phyloP scores from a whole-genome alignment of 2,888 invertebrate species.

The Gasteruption jaculator region DNA sequence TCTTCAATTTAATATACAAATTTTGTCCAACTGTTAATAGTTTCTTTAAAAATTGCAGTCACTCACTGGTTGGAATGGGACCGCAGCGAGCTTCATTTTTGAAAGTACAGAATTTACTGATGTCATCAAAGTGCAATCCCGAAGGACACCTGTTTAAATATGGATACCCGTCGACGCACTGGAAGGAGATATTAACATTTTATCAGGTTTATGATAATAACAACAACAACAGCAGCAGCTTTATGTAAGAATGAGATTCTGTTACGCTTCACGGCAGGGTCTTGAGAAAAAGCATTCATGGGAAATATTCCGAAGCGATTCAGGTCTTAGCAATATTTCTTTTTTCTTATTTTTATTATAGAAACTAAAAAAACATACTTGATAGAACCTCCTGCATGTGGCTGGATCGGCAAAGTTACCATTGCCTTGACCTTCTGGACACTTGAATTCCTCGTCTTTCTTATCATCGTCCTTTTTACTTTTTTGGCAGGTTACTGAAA shows the following conservation, averaged over 20 bases:
- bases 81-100: slow-evolving; percentile 87
- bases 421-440: slow-evolving; percentile 79
- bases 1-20: slow-evolving; percentile 22
- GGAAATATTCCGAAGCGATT: too few species aligned
- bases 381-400: slow-evolving; percentile 84
- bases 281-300: too few species aligned
- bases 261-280: slow-evolving; percentile 3
- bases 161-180: slow-evolving; percentile 89
- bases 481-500: slow-evolving; percentile 52
- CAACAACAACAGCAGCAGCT: too few species aligned
- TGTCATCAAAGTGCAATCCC: slow-evolving; percentile 84
- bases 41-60: slow-evolving; percentile 12
- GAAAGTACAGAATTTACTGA: slow-evolving; percentile 86
- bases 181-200: too few species aligned
- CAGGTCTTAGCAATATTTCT: neutral
- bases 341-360: slow-evolving; percentile 7
- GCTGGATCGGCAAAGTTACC: slow-evolving; percentile 87
- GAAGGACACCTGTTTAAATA: slow-evolving; percentile 87
- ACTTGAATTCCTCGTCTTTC: slow-evolving; percentile 65
- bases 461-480: slow-evolving; percentile 55
- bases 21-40: slow-evolving; percentile 14
- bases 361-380: slow-evolving; percentile 59
- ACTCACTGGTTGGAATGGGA: slow-evolving; percentile 82
- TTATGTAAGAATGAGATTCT: too few species aligned
- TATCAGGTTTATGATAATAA: too few species aligned